Evolutionary conservation across 1,140 invertebrate species (phyloP).

Genomic region (Caligus rogercresseyi): DNA sequence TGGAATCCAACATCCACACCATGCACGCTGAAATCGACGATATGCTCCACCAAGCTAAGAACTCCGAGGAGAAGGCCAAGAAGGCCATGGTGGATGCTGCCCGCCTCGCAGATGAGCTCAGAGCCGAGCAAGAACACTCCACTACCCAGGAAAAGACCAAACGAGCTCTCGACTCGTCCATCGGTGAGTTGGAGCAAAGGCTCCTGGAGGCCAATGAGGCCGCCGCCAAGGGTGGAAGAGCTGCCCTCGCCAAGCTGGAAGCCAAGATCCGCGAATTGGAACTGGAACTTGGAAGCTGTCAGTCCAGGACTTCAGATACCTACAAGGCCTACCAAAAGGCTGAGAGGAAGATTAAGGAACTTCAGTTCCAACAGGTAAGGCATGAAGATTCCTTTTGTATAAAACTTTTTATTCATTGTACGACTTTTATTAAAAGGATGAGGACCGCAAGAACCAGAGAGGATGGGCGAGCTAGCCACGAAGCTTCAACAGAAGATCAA

Average conservation of each 20-base stretch:
- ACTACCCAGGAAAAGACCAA: slow-evolving; percentile 93
- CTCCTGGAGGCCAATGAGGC: slow-evolving; percentile 43
- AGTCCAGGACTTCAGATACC: slow-evolving; percentile 88
- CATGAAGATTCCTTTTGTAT: not conserved
- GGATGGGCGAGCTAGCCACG: slow-evolving; percentile 16
- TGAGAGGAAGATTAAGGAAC: slow-evolving; percentile 82
- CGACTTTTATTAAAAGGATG: too few relatives aligned
- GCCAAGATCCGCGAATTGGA: slow-evolving; percentile 86
- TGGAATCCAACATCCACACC: slow-evolving; percentile 63
- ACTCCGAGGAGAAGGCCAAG: slow-evolving; percentile 53
- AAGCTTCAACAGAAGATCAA: slow-evolving; percentile 19
- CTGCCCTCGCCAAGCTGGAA: slow-evolving; percentile 87
- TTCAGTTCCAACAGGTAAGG: slow-evolving; percentile 28
- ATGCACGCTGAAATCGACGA: slow-evolving; percentile 41
- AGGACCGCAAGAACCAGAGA: slow-evolving; percentile 15
- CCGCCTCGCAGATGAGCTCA: slow-evolving; percentile 87
- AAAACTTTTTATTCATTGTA: too few relatives aligned
- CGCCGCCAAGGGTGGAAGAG: slow-evolving; percentile 94
- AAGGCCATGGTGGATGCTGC: slow-evolving; percentile 96
- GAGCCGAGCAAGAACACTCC: slow-evolving; percentile 95
- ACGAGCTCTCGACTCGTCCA: slow-evolving; percentile 86
- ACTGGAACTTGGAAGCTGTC: slow-evolving; percentile 90
- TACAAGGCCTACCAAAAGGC: slow-evolving; percentile 88
- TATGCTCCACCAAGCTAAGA: slow-evolving; percentile 35
- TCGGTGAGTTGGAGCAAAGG: slow-evolving; percentile 79